A percentile compares a stretch with the other conserved stretches of the same genome.
Evolutionary conservation across 1,140 invertebrate species (phyloP).

Genomic region (Ooceraea biroi): DNA sequence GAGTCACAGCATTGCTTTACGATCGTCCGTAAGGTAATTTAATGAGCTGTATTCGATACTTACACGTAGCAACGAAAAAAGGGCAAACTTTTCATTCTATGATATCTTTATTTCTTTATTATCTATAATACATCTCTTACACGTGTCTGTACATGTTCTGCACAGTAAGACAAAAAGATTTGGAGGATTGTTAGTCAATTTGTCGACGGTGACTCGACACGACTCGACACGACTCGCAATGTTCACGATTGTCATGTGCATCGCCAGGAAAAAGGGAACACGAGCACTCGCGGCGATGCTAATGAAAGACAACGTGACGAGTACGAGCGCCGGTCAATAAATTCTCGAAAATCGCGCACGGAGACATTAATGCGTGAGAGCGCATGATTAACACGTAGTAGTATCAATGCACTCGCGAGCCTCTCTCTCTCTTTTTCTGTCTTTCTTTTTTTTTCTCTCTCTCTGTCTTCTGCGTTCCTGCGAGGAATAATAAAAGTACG

Average conservation of each 20-base stretch:
- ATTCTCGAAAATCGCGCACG: constrained; percentile 39
- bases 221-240: no score
- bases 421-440: not conserved
- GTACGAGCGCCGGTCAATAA: constrained; percentile 9
- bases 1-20: constrained; percentile 22
- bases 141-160: no score
- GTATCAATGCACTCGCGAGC: not conserved
- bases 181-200: no score
- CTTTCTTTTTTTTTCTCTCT: not conserved
- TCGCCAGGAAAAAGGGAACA: not conserved
- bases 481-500: constrained; percentile 46
- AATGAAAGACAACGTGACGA: constrained; percentile 18
- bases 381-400: constrained; percentile 42
- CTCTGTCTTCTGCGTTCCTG: no score
- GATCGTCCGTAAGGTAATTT: not conserved
- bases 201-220: not conserved
- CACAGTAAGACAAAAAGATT: no score
- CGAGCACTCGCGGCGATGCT: constrained; percentile 7
- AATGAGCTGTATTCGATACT: not conserved
- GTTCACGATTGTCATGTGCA: no score
- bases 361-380: constrained; percentile 25
- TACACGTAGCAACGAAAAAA: no score
- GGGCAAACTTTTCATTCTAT: no score
- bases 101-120: no score
- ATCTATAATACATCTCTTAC: no score